Percentiles rank a stretch among this genome's conserved stretches.
Evolutionary conservation across 2,888 invertebrate species (phyloP).

Genomic region (Liposcelis brunnea): DNA sequence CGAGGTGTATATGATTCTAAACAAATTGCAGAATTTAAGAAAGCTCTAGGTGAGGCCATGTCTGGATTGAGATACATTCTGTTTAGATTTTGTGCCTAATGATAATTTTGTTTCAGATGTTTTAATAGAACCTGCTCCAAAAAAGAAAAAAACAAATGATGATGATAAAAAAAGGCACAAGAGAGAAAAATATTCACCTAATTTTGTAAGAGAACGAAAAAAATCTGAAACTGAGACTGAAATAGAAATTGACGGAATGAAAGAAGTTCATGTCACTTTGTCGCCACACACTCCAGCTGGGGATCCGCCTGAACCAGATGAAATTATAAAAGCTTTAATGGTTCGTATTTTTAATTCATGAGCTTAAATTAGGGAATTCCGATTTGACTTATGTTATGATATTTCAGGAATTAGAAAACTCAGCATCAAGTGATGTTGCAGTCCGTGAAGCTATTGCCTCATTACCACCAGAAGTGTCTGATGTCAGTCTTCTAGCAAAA

Average conservation of each 20-base stretch:
- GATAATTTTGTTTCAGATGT: constrained; percentile 4
- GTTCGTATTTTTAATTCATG: constrained; percentile 22
- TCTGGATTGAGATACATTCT: not conserved
- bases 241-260: constrained; percentile 45
- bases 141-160: constrained; percentile 29
- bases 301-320: constrained; percentile 85
- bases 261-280: constrained; percentile 56
- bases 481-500: constrained; percentile 70
- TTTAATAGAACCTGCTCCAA: constrained; percentile 31
- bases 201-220: constrained; percentile 31
- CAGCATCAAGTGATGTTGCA: constrained; percentile 86
- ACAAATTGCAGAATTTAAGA: constrained; percentile 63
- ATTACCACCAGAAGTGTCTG: constrained; percentile 86
- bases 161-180: constrained; percentile 21
- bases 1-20: constrained; percentile 72
- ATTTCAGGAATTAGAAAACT: constrained; percentile 73
- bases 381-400: constrained; percentile 24
- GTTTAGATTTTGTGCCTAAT: constrained; percentile 14
- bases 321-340: constrained; percentile 59
- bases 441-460: constrained; percentile 86
- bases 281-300: constrained; percentile 66
- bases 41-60: constrained; percentile 32
- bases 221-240: constrained; percentile 33
- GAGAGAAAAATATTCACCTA: constrained; percentile 21
- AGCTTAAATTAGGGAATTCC: constrained; percentile 19